Base-by-base conservation (phyloP, 2,888 invertebrate species). In the Laothoe populi region DNA sequence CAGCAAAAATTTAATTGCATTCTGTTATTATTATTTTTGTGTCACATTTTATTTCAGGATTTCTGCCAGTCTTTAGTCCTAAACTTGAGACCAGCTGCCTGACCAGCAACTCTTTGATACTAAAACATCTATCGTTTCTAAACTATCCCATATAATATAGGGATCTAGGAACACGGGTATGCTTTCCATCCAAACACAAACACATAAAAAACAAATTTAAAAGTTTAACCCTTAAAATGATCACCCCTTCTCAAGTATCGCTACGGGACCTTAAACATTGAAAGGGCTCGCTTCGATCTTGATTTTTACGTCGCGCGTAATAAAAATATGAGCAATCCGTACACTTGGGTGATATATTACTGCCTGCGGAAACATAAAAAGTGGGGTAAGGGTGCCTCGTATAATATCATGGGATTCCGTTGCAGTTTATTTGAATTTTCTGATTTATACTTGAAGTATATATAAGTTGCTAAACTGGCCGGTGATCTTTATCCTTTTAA, bases 311-410 rank as follows among this genome's bases (percentile, higher is more conserved):
- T 79, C 73, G 71, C 73, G 71, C 70, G 86, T 83, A 88, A 87
- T 90, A 90, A 90, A 89, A 90, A 87, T 88, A 89, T 89, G 81
- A 87, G 83, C 76, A 80, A 78, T 79, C 80, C 78, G 79, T 74
- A 75, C 81, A 83, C 83, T 86, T 82, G 83, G 84, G 70, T 83
- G 81, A 84, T 87, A 85, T 86, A 87, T 86, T 84, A 85, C 85
- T 84, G 83, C 77, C 79, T 75, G 74, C 78, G 88, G 88, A 87
- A 83, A 84, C 83, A 88, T 91, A 90, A 90, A 87, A 87, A 84
- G 74, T 76, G 76, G 68, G 57, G 23, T 24, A 48, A 58, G 58
- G 35, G 57, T 38, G 62, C 38, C 23, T 40, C 45, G 38, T 24
- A 5, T 58, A 13, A 16, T 40, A 13, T 40, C 13, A 49, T 63